Evolutionary conservation across 2,888 invertebrate species (phyloP), one percentile per base, ranked within the genome.

Genomic region (Volucella inflata): DNA sequence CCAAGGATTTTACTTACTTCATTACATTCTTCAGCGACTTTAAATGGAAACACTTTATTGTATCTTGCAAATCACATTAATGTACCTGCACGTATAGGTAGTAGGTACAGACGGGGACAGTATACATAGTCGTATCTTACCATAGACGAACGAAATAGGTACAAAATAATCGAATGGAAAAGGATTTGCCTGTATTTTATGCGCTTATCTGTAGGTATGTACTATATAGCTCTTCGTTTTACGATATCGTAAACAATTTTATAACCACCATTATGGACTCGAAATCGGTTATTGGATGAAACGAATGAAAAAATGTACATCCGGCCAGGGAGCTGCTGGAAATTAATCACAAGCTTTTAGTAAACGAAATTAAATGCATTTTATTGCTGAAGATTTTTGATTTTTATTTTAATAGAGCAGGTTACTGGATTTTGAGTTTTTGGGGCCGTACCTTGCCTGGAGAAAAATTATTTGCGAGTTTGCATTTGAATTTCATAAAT

Each of bases 41-140:
- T 51, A 65, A 65, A 65, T 65, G 65, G 51, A 65, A 65, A 40
- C 40, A 51, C 40, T 65, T 65, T 65, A 65, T 65, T 65, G 48
- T 65, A 51, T 40, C 65, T 65, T 40, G 38, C 50, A 65, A 65
- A 65, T 65, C 65, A 51, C 65, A 65, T 65, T 65, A 50, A 65
- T 65, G 65, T 51, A 12, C 11, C n/a, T 50, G 50, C 40, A 17
- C 50, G 16, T n/a, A n/a, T n/a, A n/a, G n/a, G n/a, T n/a, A n/a
- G n/a, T 16, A 1, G 40, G 2, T 14, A 30, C 46, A 40, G 8
- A 2, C 14, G 10, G 0, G 10, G 38, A 30, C 4, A 30, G 30
- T 30, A 30, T 2, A 2, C 1, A 2, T 21, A 21, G 2, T 21
- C 21, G 21, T 2, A 21, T 6, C 4, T 30, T n/a, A n/a, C n/a